Percentiles rank a stretch among this genome's conserved stretches.
Evolutionary conservation across 2,888 invertebrate genomes (phyloP).

Genomic region (Osedax fenrisi): DNA sequence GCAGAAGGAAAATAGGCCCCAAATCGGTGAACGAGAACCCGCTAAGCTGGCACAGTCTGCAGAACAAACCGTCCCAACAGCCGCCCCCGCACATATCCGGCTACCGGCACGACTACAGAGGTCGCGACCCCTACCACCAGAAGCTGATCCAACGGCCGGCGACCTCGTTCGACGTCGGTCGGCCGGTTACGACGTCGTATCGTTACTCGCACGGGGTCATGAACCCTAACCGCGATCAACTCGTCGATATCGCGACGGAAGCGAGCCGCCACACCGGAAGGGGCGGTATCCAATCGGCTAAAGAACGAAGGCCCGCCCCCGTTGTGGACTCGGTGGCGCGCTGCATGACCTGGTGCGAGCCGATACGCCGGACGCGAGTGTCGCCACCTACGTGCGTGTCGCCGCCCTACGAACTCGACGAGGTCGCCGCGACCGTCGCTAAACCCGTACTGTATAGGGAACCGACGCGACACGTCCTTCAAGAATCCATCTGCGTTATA

Average conservation of each 20-base stretch:
- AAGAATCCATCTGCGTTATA: neutral
- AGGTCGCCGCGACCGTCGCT: neutral
- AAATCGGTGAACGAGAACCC: neutral
- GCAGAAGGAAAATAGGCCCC: neutral
- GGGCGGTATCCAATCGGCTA: neutral
- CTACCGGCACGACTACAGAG: conserved; percentile 41
- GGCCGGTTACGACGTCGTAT: conserved; percentile 41
- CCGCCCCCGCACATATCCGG: conserved; percentile 39
- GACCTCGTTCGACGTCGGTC: conserved; percentile 41
- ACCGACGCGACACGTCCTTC: too few species aligned
- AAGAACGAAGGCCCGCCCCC: neutral
- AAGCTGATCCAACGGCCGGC: conserved; percentile 40
- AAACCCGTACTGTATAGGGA: conserved; percentile 17
- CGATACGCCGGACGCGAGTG: neutral
- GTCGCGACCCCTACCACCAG: conserved; percentile 34
- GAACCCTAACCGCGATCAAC: conserved; percentile 38
- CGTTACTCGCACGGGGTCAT: conserved; percentile 42
- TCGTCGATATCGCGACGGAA: conserved; percentile 4
- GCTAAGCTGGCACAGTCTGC: neutral
- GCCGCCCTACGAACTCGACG: neutral
- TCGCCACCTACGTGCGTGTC: neutral
- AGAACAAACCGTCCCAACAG: neutral
- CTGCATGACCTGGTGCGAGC: conserved; percentile 8
- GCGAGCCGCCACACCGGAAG: neutral
- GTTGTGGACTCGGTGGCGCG: neutral